A percentile compares a stretch with the other conserved stretches of the same genome.
Evolutionary conservation across 1,140 invertebrate species (phyloP).

Genomic region (Macrosteles quadrilineatus): DNA sequence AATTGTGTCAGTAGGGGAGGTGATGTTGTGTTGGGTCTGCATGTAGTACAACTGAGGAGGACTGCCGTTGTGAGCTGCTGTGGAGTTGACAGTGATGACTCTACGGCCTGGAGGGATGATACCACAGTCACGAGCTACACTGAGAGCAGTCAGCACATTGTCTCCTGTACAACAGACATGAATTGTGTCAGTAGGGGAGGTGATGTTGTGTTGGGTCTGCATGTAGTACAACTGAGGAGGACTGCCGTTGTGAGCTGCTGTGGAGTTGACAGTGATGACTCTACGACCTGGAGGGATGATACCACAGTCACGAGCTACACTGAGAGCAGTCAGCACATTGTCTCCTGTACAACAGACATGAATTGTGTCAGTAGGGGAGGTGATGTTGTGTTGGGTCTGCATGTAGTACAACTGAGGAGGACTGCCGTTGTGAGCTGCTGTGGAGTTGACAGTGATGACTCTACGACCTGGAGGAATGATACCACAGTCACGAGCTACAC

Average conservation of each 20-base stretch:
- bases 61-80: conserved; percentile 21
- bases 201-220: conserved; percentile 32
- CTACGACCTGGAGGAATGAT: conserved; percentile 77
- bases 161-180: too few species aligned
- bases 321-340: conserved; percentile 90
- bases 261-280: conserved; percentile 69
- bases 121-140: conserved; percentile 86
- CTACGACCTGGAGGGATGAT: conserved; percentile 77
- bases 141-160: conserved; percentile 90
- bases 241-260: conserved; percentile 21
- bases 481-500: conserved; percentile 86
- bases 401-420: conserved; percentile 39
- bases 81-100: conserved; percentile 69
- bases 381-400: conserved; percentile 32
- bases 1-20: conserved; percentile 26
- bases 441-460: conserved; percentile 69
- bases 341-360: too few species aligned
- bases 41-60: conserved; percentile 39
- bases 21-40: conserved; percentile 32
- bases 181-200: conserved; percentile 26
- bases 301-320: conserved; percentile 86
- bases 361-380: conserved; percentile 26
- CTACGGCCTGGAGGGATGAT: conserved; percentile 77
- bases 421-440: conserved; percentile 21
- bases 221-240: conserved; percentile 39